Evolutionary conservation across 92 coral and sea anemone species (phyloP).

Genomic region (Epizoanthus illoricatus): DNA sequence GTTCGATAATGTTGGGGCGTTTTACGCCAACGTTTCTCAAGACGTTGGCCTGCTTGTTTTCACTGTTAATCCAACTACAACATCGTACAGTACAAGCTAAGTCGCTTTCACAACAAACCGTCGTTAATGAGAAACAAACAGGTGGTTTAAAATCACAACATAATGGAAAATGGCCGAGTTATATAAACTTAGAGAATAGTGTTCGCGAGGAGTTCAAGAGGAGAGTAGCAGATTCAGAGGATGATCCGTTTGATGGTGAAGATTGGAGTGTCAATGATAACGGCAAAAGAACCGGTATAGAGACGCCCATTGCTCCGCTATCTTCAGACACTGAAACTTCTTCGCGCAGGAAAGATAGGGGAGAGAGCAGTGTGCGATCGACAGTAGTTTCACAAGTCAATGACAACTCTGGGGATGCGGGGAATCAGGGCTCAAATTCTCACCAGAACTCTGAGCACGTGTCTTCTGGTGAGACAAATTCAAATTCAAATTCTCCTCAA

Average conservation of each 20-base stretch:
- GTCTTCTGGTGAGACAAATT: constrained; percentile 5
- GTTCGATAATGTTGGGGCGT: constrained; percentile 85
- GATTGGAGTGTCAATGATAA: constrained; percentile 54
- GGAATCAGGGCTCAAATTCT: constrained; percentile 1
- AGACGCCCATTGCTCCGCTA: constrained; percentile 76
- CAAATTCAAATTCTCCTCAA: constrained; percentile 6
- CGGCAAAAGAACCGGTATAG: constrained; percentile 74
- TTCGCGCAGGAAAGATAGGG: constrained; percentile 15
- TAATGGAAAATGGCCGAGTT: constrained; percentile 64
- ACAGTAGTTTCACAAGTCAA: constrained; percentile 62
- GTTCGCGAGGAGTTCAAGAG: constrained; percentile 43
- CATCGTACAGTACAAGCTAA: constrained; percentile 63
- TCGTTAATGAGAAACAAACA: constrained; percentile 56
- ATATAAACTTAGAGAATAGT: constrained; percentile 40
- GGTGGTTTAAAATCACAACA: constrained; percentile 51
- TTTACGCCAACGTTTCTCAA: constrained; percentile 82
- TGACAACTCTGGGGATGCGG: constrained; percentile 30
- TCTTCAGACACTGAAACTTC: constrained; percentile 47
- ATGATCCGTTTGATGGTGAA: constrained; percentile 50
- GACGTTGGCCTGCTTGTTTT: constrained; percentile 54
- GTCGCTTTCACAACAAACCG: constrained; percentile 64
- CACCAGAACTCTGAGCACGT: constrained; percentile 5
- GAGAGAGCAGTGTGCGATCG: constrained; percentile 65
- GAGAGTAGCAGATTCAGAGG: constrained; percentile 57
- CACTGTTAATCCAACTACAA: constrained; percentile 42